These are phyloP conservation scores for Tachuris rubrigastra DNA, from an alignment of 2,113 vertebrate species.

Conservation along the genomic window DNA sequence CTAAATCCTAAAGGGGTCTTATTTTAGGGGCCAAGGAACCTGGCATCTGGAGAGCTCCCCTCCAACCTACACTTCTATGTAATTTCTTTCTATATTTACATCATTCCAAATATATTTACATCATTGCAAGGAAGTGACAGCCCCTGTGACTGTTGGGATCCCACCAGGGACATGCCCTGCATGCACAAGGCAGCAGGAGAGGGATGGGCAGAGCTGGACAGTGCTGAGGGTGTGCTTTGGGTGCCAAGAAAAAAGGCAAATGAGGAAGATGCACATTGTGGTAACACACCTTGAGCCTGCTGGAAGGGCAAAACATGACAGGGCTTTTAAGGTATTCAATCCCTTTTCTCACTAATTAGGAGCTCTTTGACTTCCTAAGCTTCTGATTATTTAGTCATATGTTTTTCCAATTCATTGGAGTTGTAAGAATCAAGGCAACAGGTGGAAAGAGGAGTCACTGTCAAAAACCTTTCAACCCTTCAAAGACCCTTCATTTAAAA, in stretches of 20 bases:
- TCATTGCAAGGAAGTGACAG: background rate
- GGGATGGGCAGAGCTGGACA: background rate
- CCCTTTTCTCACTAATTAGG: background rate
- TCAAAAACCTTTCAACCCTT: background rate
- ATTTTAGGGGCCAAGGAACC: background rate
- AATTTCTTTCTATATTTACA: background rate
- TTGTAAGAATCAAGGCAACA: background rate
- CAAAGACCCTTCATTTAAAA: background rate
- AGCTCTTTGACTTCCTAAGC: background rate
- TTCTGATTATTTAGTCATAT: background rate
- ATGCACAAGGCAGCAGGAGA: background rate
- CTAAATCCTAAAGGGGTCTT: background rate
- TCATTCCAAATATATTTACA: background rate
- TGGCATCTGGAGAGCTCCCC: background rate
- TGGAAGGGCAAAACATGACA: background rate
- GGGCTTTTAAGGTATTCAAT: background rate
- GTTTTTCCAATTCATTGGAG: background rate
- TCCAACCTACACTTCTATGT: background rate
- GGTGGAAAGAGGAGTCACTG: background rate
- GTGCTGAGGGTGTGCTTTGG: background rate
- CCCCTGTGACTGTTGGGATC: background rate
- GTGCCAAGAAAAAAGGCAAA: background rate
- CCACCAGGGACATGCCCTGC: rapidly evolving
- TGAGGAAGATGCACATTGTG: background rate
- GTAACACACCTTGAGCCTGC: background rate